Base-by-base conservation (phyloP, 1,140 invertebrate species). In the Ceratoteleas bidentatus region DNA sequence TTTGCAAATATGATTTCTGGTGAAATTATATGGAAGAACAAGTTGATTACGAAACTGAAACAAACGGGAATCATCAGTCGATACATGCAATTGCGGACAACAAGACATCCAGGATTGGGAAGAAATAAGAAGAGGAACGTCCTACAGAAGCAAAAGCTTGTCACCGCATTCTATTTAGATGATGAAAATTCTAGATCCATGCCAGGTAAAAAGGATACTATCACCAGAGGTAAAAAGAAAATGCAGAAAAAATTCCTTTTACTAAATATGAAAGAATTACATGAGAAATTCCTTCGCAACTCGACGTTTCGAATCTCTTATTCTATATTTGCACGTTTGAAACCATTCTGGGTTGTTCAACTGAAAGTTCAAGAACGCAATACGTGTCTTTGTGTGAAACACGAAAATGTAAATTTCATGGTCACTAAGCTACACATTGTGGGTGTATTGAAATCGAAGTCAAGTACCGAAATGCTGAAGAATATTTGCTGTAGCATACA, bases 181-280 rank as follows among this genome's bases (percentile, higher is more conserved):
- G 40, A 43, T 43, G 40, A 43, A n/a, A 43, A 43, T 43, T 43
- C 40, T 43, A 43, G 40, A 43, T 43, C 40, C 8, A 43, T 43
- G 40, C 40, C 40, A 43, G 40, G 40, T 43, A 43, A 43, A 43
- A 43, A n/a, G 40, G 40, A 43, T n/a, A 43, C 40, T 43, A n/a
- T 43, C n/a, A 43, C 40, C n/a, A 43, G 40, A 43, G 40, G 40
- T n/a, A 43, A 43, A 43, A 43, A 10, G n/a, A 43, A 43, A 43
- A 43, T 43, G 40, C 40, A 43, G 40, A 43, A 43, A 6, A 43
- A 43, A 43, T 43, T 43, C n/a, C 40, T 43, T 9, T 43, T 43
- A 43, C n/a, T n/a, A n/a, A 43, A 43, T 43, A 43, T 43, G 40
- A 43, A 9, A 43, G 40, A 43, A 43, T n/a, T 43, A n/a, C n/a